Conservation (phyloP, 2,797 vertebrate genomes). For the Garrulus glandarius region DNA sequence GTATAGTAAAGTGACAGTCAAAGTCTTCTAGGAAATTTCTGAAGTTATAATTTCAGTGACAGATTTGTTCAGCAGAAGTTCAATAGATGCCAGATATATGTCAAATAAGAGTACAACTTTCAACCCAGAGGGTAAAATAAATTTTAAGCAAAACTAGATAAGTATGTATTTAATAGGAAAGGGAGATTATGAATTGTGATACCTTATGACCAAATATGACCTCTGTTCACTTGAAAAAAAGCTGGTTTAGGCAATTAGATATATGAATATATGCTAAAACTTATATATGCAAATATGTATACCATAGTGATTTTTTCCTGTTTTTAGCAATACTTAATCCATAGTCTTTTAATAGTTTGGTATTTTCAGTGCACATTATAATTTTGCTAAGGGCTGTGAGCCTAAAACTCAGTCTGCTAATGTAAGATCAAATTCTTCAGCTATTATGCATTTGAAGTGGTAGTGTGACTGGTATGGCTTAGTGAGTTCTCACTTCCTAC, state of each 20-base stretch:
- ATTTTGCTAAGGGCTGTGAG: background rate
- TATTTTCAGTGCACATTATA: background rate
- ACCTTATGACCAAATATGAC: background rate
- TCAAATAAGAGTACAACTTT: conserved; percentile 7
- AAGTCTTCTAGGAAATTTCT: background rate
- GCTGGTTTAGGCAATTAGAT: background rate
- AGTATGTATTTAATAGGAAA: background rate
- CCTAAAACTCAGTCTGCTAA: background rate
- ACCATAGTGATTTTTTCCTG: background rate
- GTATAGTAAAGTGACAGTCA: background rate
- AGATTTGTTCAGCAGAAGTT: conserved; percentile 11
- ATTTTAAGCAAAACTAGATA: background rate
- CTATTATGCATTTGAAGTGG: background rate
- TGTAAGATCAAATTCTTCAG: background rate
- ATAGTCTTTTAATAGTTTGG: background rate
- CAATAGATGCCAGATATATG: background rate
- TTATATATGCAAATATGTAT: background rate
- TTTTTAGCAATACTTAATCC: background rate
- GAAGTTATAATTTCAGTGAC: conserved; percentile 35
- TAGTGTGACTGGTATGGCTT: background rate
- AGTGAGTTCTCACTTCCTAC: background rate
- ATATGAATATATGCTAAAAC: background rate
- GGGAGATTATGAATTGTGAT: background rate
- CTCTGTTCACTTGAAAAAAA: background rate
- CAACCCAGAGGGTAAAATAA: background rate